A percentile compares a stretch with the other conserved stretches of the same genome.
Evolutionary conservation across 1,140 invertebrate genomes (phyloP).

Genomic region (Neelides sp.): DNA sequence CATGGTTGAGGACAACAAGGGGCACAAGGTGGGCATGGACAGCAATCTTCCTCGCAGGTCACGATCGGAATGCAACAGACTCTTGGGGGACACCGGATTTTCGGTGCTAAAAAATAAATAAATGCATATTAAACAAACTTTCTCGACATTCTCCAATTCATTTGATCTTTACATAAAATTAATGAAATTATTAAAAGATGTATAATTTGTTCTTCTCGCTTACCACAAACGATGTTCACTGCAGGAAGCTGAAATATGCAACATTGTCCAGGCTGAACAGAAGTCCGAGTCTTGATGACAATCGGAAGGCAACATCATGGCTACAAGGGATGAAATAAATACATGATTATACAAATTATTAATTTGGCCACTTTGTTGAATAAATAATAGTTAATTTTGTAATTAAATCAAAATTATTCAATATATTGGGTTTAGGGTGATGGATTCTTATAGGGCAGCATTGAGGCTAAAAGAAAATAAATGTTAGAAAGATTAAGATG

Average conservation of each 20-base stretch:
- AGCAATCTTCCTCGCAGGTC: slow-evolving; percentile 25
- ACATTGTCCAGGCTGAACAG: slow-evolving; percentile 28
- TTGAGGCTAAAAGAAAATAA: no score
- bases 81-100: slow-evolving; percentile 25
- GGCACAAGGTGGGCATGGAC: no score
- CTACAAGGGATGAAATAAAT: no score
- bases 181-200: not conserved
- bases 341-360: no score
- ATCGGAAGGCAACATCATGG: slow-evolving; percentile 9
- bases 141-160: not conserved
- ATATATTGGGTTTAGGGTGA: no score
- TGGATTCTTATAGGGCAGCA: no score
- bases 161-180: not conserved
- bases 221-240: slow-evolving; percentile 30
- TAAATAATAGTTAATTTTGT: no score
- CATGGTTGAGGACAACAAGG: no score
- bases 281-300: slow-evolving; percentile 24
- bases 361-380: no score
- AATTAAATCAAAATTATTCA: no score
- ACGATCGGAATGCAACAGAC: slow-evolving; percentile 29
- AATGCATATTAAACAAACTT: not conserved
- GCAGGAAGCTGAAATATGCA: slow-evolving; percentile 30
- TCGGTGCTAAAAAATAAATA: slow-evolving; percentile 21
- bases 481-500: no score
- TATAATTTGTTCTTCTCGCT: slow-evolving; percentile 3